Evolutionary conservation across 1,140 invertebrate genomes (phyloP).

Genomic region (Zaprionus vittiger): DNA sequence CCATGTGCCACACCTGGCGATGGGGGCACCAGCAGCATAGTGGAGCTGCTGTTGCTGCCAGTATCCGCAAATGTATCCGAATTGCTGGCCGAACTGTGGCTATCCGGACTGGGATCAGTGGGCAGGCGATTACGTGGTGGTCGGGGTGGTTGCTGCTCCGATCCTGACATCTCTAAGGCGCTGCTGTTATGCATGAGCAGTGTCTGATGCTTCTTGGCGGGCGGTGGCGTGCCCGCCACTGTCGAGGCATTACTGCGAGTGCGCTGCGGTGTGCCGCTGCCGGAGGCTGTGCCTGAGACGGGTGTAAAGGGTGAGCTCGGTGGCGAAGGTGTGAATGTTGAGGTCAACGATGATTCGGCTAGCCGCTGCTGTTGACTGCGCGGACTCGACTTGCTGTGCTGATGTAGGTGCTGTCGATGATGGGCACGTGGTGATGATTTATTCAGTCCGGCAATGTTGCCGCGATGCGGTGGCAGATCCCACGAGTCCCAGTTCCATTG

Average conservation of each 20-base stretch:
- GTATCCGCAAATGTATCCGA: constrained; percentile 85
- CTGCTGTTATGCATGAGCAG: constrained; percentile 63
- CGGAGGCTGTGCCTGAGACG: constrained; percentile 84
- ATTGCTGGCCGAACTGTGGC: constrained; percentile 80
- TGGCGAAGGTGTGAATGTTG: constrained; percentile 81
- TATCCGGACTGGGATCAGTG: constrained; percentile 88
- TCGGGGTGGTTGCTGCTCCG: constrained; percentile 52
- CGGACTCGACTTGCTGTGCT: constrained; percentile 34
- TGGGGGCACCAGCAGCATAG: constrained; percentile 88
- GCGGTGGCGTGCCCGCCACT: constrained; percentile 88
- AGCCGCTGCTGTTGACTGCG: constrained; percentile 57
- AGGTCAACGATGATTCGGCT: constrained; percentile 63
- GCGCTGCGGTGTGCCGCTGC: constrained; percentile 71
- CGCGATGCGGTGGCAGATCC: constrained; percentile 87
- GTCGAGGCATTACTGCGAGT: constrained; percentile 41
- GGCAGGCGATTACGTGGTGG: constrained; percentile 87
- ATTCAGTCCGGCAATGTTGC: constrained; percentile 59
- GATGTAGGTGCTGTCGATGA: constrained; percentile 59
- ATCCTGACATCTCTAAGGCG: constrained; percentile 63
- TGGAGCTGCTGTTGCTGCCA: constrained; percentile 77
- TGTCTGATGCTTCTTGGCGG: constrained; percentile 89
- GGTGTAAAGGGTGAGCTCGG: constrained; percentile 79
- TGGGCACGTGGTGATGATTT: constrained; percentile 71
- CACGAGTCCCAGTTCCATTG: constrained; percentile 97
- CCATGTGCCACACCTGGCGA: constrained; percentile 90